Conservation (phyloP, 1,140 invertebrate species). For the Trinorchestia longiramus region DNA sequence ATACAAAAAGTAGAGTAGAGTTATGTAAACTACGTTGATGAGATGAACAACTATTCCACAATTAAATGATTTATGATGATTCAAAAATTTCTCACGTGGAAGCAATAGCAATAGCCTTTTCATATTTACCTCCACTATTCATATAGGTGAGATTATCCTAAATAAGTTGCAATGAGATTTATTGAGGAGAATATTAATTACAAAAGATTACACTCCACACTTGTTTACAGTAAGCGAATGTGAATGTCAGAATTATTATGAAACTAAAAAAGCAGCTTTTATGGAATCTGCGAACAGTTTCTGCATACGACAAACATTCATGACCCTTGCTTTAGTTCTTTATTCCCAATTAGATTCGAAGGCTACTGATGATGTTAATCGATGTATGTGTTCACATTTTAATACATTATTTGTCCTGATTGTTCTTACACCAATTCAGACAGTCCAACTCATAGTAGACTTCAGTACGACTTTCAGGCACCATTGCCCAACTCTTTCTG, state of each 20-base stretch:
- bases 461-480: background rate
- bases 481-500: background rate
- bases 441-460: background rate
- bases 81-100: too few species aligned
- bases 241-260: background rate
- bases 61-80: too few species aligned
- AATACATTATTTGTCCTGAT: background rate
- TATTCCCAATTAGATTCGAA: background rate
- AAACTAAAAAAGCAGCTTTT: background rate
- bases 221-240: background rate
- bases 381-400: background rate
- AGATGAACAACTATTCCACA: too few species aligned
- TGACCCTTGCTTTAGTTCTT: background rate
- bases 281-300: background rate
- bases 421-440: background rate
- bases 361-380: background rate
- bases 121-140: background rate
- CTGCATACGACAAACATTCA: background rate
- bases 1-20: too few species aligned
- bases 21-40: too few species aligned
- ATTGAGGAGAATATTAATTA: background rate
- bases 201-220: background rate
- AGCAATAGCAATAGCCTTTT: too few species aligned
- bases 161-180: background rate
- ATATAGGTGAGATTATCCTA: background rate